Conservation (phyloP, 1,140 invertebrate genomes). For the Schlechtendalia chinensis region DNA sequence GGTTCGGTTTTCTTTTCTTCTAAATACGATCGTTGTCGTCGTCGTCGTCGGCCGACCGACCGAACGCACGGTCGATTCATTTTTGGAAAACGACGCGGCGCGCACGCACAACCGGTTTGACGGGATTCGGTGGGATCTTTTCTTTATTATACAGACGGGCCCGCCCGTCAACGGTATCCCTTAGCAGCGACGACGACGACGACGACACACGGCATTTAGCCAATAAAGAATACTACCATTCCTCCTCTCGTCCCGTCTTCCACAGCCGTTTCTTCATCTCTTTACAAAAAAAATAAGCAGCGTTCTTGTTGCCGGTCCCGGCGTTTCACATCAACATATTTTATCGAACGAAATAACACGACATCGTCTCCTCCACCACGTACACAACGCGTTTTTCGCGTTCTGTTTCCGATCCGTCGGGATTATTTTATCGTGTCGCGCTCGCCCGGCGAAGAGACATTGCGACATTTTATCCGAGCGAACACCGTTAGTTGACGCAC, state of each 20-base stretch:
- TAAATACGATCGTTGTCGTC: too few relatives aligned
- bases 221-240: background rate
- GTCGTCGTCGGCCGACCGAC: too few relatives aligned
- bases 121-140: background rate
- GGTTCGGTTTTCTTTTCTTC: too few relatives aligned
- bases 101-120: conserved; percentile 17
- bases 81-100: background rate
- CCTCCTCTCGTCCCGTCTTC: background rate
- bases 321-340: too few relatives aligned
- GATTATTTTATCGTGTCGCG: background rate
- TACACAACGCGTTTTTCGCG: too few relatives aligned
- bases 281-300: background rate
- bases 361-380: too few relatives aligned
- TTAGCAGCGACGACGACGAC: too few relatives aligned
- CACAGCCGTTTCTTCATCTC: too few relatives aligned
- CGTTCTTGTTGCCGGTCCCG: background rate
- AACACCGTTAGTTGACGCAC: conserved; percentile 29
- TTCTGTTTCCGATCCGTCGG: too few relatives aligned
- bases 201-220: background rate
- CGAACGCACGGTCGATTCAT: background rate
- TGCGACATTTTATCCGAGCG: conserved; percentile 34
- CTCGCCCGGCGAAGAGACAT: background rate
- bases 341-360: background rate
- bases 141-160: too few relatives aligned
- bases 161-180: background rate